Evolutionary conservation across 2,113 vertebrate species (phyloP).

Genomic region (Orientallactaga bullata): DNA sequence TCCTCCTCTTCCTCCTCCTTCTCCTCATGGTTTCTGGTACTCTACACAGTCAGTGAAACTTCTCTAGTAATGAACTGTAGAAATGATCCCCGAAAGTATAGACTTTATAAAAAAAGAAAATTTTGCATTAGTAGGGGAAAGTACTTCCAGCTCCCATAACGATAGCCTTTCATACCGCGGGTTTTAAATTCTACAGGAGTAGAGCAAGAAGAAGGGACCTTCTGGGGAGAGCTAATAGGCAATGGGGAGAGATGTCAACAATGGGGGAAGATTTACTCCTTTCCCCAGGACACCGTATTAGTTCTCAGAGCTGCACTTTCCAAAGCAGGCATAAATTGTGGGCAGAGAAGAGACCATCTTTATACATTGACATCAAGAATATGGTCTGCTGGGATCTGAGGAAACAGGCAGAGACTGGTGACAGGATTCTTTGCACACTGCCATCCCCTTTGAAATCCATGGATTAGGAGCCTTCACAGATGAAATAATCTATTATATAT

Average conservation of each 20-base stretch:
- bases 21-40: too few relatives aligned
- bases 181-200: not conserved
- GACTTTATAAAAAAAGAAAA: not conserved
- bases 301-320: slow-evolving; percentile 36
- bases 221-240: not conserved
- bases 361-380: not conserved
- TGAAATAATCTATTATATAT: not conserved
- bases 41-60: too few relatives aligned
- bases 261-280: slow-evolving; percentile 40
- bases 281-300: slow-evolving; percentile 45
- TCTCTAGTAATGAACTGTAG: too few relatives aligned
- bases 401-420: not conserved
- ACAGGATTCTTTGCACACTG: not conserved
- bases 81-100: too few relatives aligned
- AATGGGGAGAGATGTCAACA: slow-evolving; percentile 40
- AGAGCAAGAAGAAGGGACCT: not conserved
- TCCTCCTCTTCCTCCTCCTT: too few relatives aligned
- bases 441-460: not conserved
- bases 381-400: not conserved
- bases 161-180: not conserved
- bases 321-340: not conserved
- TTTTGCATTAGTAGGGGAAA: not conserved
- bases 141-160: not conserved
- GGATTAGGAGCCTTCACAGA: not conserved
- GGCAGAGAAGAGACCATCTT: not conserved